Conservation (phyloP, 2,113 vertebrate species). For the Dolichallabes microphthalmus region DNA sequence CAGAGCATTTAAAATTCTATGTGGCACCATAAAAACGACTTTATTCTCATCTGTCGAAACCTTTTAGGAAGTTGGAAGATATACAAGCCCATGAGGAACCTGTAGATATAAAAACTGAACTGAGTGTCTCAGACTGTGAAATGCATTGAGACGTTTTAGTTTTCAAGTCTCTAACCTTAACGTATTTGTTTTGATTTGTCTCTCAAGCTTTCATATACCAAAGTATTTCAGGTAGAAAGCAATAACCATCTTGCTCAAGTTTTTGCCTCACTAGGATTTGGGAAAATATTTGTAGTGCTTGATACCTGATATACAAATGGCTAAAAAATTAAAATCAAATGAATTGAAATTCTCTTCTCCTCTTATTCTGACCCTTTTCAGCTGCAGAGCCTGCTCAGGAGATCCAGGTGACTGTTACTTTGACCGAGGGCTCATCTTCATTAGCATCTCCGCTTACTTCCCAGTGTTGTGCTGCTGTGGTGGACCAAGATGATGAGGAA, state of each 20-base stretch:
- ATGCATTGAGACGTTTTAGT: background rate
- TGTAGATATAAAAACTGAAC: background rate
- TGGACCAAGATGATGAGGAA: conserved; percentile 51
- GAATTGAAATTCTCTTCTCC: background rate
- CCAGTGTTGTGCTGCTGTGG: conserved; percentile 45
- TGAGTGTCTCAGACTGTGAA: background rate
- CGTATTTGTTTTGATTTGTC: background rate
- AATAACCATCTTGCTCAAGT: background rate
- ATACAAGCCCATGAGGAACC: background rate
- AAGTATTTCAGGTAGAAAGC: background rate
- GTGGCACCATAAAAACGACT: background rate
- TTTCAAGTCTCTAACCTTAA: background rate
- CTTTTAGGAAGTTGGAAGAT: background rate
- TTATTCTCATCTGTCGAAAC: background rate
- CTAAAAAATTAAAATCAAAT: background rate
- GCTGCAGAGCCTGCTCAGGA: conserved; percentile 52
- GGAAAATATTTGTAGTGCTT: background rate
- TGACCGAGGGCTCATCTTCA: conserved; percentile 43
- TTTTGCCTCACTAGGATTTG: background rate
- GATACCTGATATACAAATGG: background rate
- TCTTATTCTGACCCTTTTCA: background rate
- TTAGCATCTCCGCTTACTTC: conserved; percentile 59
- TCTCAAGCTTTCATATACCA: background rate
- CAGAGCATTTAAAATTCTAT: background rate
- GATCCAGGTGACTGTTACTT: conserved; percentile 56